Percentiles rank a stretch among this genome's conserved stretches.
phyloP scores from a whole-genome alignment of 2,113 vertebrate genomes.

The Hemibagrus wyckioides region DNA sequence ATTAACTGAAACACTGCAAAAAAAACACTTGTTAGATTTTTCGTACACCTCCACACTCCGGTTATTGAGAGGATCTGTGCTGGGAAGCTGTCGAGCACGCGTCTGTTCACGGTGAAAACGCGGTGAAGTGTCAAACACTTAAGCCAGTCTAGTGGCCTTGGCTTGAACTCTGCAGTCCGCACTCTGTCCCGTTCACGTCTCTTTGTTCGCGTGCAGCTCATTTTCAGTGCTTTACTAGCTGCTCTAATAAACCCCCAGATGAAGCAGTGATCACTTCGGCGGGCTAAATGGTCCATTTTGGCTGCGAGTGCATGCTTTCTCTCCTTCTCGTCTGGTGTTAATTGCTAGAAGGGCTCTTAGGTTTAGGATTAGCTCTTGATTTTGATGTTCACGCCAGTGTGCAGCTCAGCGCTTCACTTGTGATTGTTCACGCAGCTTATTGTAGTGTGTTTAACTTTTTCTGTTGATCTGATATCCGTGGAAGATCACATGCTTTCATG shows the following conservation, averaged over 20 bases:
- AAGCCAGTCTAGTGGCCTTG: not conserved
- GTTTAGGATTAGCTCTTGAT: not conserved
- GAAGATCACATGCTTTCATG: not conserved
- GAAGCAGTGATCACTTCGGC: conserved; percentile 19
- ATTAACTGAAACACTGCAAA: not conserved
- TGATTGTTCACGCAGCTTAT: not conserved
- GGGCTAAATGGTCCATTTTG: conserved; percentile 60
- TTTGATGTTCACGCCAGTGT: not conserved
- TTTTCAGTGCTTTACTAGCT: not conserved
- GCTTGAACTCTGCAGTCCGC: not conserved
- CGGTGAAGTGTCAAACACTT: not conserved
- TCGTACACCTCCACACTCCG: not conserved
- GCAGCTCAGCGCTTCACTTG: not conserved
- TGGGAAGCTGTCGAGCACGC: not conserved
- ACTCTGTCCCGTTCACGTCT: not conserved
- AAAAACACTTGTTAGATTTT: too few species aligned
- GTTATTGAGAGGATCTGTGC: not conserved
- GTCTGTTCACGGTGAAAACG: not conserved
- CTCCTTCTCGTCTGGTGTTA: not conserved
- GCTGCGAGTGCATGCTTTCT: conserved; percentile 26
- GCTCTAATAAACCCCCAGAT: not conserved
- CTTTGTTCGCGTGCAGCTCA: conserved; percentile 8
- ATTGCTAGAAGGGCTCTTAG: not conserved
- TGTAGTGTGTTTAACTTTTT: not conserved
- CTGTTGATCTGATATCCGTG: not conserved